Conservation (phyloP, 2,113 vertebrate species). For the Planiliza haematocheilus region DNA sequence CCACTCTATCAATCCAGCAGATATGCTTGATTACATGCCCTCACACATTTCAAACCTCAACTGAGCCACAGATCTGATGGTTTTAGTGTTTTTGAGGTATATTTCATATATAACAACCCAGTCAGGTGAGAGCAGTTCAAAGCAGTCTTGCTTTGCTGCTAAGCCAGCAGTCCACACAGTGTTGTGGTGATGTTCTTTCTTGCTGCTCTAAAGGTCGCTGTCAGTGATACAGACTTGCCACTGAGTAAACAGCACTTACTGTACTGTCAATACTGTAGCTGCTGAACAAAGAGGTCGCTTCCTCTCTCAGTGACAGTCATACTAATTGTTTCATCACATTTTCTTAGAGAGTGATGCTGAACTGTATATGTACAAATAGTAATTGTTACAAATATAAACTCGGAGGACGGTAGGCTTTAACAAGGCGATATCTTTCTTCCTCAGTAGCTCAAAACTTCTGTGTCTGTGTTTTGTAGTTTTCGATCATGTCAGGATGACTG, state of each 20-base stretch:
- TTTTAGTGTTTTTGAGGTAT: neutral
- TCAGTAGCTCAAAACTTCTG: too few relatives aligned
- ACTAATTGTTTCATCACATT: neutral
- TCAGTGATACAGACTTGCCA: constrained; percentile 19
- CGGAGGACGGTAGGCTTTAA: too few relatives aligned
- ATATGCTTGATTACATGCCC: constrained; percentile 10
- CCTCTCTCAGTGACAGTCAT: neutral
- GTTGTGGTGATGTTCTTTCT: neutral
- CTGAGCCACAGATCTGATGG: neutral
- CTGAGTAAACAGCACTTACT: constrained; percentile 21
- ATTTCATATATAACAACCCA: neutral
- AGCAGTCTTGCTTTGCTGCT: constrained; percentile 5
- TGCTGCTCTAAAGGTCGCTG: constrained; percentile 50
- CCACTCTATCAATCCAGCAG: neutral
- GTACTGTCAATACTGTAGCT: constrained; percentile 8
- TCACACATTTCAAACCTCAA: neutral
- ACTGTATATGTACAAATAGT: too few relatives aligned
- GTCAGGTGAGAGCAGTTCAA: constrained; percentile 12
- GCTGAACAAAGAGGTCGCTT: neutral
- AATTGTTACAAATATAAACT: too few relatives aligned
- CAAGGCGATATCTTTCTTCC: too few relatives aligned
- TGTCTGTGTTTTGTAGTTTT: too few relatives aligned
- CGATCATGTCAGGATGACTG: too few relatives aligned
- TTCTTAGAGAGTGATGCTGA: neutral
- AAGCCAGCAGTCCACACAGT: constrained; percentile 1